Percentiles rank a stretch among this genome's conserved stretches.
phyloP scores from a whole-genome alignment of 2,888 invertebrate species.

The Hypercompe scribonia region DNA sequence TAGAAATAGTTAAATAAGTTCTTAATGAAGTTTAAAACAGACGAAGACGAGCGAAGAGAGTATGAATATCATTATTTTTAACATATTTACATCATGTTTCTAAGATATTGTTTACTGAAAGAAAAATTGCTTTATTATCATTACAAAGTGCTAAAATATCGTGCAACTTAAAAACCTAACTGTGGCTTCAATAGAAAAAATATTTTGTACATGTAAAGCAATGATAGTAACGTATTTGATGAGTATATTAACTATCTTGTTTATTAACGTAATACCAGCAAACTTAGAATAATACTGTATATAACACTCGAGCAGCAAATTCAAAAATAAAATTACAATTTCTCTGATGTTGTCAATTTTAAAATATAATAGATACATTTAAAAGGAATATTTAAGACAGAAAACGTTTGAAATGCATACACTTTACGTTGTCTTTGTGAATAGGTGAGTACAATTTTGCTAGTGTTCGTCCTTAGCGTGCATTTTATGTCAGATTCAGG shows the following conservation, averaged over 20 bases:
- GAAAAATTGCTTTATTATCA: background rate
- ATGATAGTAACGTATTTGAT: background rate
- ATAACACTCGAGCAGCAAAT: background rate
- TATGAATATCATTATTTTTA: background rate
- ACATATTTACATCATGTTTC: background rate
- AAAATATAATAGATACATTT: slow-evolving; percentile 26
- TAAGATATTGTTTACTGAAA: background rate
- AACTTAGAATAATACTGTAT: background rate
- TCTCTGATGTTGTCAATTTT: slow-evolving; percentile 19
- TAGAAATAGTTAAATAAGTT: no score
- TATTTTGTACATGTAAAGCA: no score
- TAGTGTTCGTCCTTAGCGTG: slow-evolving; percentile 57
- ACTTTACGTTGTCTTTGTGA: slow-evolving; percentile 56
- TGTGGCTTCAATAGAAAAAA: no score
- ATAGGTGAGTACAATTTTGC: slow-evolving; percentile 54
- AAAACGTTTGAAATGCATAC: slow-evolving; percentile 47
- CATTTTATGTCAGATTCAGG: slow-evolving; percentile 67
- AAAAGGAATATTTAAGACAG: slow-evolving; percentile 39
- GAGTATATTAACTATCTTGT: background rate
- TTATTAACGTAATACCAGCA: background rate
- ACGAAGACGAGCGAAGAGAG: background rate
- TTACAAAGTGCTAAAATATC: no score
- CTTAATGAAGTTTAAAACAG: no score
- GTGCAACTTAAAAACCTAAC: no score
- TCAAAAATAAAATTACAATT: slow-evolving; percentile 22